Percentiles rank a stretch among this genome's conserved stretches.
These are phyloP conservation scores for Chironomus riparius DNA, from an alignment of 2,888 invertebrate species.

Conservation along the genomic window DNA sequence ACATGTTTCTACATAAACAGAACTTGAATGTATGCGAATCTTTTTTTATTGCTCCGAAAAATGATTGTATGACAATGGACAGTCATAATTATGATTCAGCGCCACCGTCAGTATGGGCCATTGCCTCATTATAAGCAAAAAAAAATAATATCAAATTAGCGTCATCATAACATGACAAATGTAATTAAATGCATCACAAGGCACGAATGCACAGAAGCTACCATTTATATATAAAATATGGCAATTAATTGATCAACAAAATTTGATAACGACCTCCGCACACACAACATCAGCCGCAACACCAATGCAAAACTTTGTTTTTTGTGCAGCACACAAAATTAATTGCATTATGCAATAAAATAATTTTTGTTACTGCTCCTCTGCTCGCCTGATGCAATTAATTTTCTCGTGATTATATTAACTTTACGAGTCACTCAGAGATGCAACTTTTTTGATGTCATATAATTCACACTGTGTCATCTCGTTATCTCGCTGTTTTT, in stretches of 20 bases:
- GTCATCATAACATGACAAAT: background rate
- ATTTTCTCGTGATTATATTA: slow-evolving; percentile 18
- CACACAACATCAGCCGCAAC: too few relatives aligned
- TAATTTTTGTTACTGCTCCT: background rate
- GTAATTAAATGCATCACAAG: background rate
- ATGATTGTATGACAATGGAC: background rate
- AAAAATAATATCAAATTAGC: background rate
- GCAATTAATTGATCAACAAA: slow-evolving; percentile 5
- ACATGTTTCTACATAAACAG: background rate
- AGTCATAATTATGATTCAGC: background rate
- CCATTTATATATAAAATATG: background rate
- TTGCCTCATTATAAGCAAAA: too few relatives aligned
- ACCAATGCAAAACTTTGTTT: background rate
- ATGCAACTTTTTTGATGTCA: background rate
- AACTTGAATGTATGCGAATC: background rate
- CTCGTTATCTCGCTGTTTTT: too few relatives aligned
- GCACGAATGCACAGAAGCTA: background rate
- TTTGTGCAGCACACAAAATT: background rate
- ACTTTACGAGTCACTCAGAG: background rate
- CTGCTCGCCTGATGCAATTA: slow-evolving; percentile 10
- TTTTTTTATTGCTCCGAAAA: background rate
- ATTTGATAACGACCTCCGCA: slow-evolving; percentile 18
- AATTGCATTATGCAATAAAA: slow-evolving; percentile 8
- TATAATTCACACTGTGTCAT: too few relatives aligned
- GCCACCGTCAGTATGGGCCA: too few relatives aligned